Conservation (phyloP, 2,797 vertebrate species). For the Saguinus oedipus region DNA sequence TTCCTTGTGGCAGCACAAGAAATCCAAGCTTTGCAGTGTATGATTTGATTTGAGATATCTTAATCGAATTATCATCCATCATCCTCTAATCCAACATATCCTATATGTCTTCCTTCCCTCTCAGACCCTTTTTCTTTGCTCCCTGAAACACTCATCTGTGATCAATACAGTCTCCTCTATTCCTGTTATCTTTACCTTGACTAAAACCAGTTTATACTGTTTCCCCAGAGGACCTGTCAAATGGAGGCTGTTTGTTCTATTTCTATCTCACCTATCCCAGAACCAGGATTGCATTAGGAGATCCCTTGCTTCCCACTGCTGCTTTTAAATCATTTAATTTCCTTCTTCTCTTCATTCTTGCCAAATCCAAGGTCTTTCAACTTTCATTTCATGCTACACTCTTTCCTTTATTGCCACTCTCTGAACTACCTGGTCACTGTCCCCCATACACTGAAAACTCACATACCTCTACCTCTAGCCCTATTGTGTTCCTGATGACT, state of each 20-base stretch:
- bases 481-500: not conserved
- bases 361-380: not conserved
- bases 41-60: not conserved
- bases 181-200: not conserved
- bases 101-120: not conserved
- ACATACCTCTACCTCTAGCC: not conserved
- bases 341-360: not conserved
- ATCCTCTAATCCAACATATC: not conserved
- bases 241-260: not conserved
- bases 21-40: not conserved
- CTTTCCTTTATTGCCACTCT: not conserved
- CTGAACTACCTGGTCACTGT: not conserved
- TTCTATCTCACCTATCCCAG: not conserved
- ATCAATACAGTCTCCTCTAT: not conserved
- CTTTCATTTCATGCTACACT: not conserved
- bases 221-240: not conserved
- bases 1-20: not conserved
- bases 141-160: not conserved
- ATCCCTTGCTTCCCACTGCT: not conserved
- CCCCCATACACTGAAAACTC: not conserved
- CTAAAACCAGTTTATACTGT: not conserved
- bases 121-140: not conserved
- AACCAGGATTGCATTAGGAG: not conserved
- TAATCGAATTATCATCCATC: not conserved
- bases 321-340: not conserved